Base-by-base conservation (phyloP, 2,797 vertebrate species). In the Eospalax fontanierii region DNA sequence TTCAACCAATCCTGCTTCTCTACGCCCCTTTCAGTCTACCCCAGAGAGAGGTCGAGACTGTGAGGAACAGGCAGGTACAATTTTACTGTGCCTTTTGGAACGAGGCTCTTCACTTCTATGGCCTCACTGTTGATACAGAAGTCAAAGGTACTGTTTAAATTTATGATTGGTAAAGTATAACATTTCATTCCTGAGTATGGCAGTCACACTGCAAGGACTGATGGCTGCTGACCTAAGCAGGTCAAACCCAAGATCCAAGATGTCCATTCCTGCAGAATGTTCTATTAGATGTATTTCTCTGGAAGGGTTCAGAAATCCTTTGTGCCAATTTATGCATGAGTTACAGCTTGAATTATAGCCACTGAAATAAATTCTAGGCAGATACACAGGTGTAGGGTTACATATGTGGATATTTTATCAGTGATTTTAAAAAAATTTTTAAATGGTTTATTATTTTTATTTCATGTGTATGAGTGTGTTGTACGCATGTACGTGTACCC, bases 381-480 rank as follows among this genome's bases (percentile, higher is more conserved):
- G 11, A 50, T 50, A 50, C 46, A 11, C 11, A 82, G 70, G 30
- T 50, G 46, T 21, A 24, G 75, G 24, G 6, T 11, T 73, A 91
- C 79, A 73, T 96, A 95, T 54, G 28, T 57, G 21, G 70, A 43
- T 26, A 66, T 80, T 75, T 81, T 66, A 98, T 96, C 97, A 96
- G 89, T 80, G 33, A 90, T 89, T 97, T 98, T 50, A n/a, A n/a
- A n/a, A n/a, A n/a, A n/a, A n/a, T n/a, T n/a, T n/a, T n/a, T n/a
- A n/a, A n/a, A n/a, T n/a, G n/a, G n/a, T n/a, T n/a, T n/a, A n/a
- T n/a, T n/a, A n/a, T n/a, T n/a, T n/a, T n/a, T n/a, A n/a, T n/a
- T n/a, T n/a, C n/a, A 46, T 46, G 46, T 46, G 11, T 46, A 46
- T 46, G n/a, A n/a, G n/a, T n/a, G n/a, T n/a, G n/a, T n/a, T n/a